Base-by-base conservation (phyloP, 2,888 invertebrate genomes). In the Drosophila longiperda region DNA sequence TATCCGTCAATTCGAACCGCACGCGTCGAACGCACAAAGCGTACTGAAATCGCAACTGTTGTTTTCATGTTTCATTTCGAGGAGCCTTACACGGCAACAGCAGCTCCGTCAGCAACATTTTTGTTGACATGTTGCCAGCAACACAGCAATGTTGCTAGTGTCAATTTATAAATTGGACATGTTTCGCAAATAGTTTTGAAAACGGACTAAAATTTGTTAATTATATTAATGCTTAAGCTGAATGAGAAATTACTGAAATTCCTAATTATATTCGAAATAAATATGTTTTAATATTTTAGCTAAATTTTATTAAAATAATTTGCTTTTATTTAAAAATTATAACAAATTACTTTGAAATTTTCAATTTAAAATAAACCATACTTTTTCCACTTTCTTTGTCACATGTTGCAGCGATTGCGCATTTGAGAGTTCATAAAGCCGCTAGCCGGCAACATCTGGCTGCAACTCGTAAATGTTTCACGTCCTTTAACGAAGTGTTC, bases 1-100 rank as follows among this genome's bases (percentile, higher is more conserved):
- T 38, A 61, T 64, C 80, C 85, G 87, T 69, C 65, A 50, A 74
- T 61, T 60, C 73, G 78, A 88, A 91, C 91, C 90, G 89, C 87
- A 91, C 92, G 80, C 87, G 83, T 84, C 86, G 91, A 91, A 92
- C 91, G 91, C 92, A 91, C 91, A 88, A 92, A 91, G 83, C 82
- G 87, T 79, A 91, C 92, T 91, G 90, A 91, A 89, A 67, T 72
- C 73, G 62, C 82, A 84, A 78, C 68, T 76, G 72, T 78, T 78
- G 50, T 57, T 65, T 49, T 58, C 15, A 57, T 65, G 50, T 50
- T 67, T n/a, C n/a, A n/a, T n/a, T 64, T 65, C 72, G 82, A 88
- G 86, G 86, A 85, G 78, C 74, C 82, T 73, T 87, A 50, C 74
- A 67, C 71, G 67, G 40, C 67, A 50, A 38, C 73, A 36, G 52